Conservation (phyloP, 2,113 vertebrate genomes). For the Zosterops hypoxanthus region DNA sequence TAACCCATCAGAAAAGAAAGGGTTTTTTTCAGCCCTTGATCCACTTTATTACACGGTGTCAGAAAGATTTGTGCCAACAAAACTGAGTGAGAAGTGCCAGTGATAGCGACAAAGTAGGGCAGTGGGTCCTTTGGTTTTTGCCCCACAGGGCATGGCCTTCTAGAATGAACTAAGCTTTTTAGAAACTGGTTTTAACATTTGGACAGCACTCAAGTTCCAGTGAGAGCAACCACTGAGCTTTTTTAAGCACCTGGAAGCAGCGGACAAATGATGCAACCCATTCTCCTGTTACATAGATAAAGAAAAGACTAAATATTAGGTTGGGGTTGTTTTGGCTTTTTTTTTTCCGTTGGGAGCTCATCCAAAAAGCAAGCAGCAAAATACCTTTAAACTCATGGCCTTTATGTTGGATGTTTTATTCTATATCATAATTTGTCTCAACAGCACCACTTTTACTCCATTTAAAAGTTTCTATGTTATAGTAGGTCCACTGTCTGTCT, state of each 20-base stretch:
- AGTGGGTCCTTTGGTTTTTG: conserved; percentile 31
- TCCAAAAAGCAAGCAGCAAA: conserved; percentile 43
- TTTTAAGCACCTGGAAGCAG: conserved; percentile 76
- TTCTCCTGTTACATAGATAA: conserved; percentile 64
- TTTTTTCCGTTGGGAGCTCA: conserved; percentile 38
- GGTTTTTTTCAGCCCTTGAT: background rate
- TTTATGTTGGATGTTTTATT: conserved; percentile 18
- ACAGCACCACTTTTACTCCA: background rate
- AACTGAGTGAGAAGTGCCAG: background rate
- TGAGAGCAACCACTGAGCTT: conserved; percentile 55
- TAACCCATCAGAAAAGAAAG: background rate
- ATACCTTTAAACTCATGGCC: background rate
- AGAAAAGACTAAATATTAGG: conserved; percentile 68
- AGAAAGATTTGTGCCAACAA: conserved; percentile 22
- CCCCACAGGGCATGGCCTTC: conserved; percentile 57
- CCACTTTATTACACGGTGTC: background rate
- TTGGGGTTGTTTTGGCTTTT: background rate
- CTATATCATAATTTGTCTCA: background rate
- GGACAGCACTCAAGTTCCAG: conserved; percentile 48
- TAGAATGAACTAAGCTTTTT: conserved; percentile 34
- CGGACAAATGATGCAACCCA: conserved; percentile 64
- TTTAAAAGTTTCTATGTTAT: background rate
- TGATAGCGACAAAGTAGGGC: conserved; percentile 19
- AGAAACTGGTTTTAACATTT: conserved; percentile 58
- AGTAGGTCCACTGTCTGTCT: background rate